A percentile compares a stretch with the other conserved stretches of the same genome.
These are phyloP conservation scores for Semnornis frantzii DNA, from an alignment of 2,113 vertebrate genomes.

Conservation along the genomic window DNA sequence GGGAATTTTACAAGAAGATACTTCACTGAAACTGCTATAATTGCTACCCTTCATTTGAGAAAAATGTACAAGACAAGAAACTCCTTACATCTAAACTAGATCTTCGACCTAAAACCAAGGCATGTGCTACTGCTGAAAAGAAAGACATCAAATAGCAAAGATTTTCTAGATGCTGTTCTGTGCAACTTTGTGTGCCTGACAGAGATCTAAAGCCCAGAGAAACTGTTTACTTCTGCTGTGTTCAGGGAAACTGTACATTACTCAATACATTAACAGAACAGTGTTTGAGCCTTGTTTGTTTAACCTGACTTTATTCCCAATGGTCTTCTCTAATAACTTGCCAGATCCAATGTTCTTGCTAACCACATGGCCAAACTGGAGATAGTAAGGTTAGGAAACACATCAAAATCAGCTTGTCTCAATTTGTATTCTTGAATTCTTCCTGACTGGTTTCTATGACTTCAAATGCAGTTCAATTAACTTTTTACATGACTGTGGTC, in stretches of 20 bases:
- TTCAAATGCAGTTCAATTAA: conserved; percentile 3
- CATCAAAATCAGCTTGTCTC: background rate
- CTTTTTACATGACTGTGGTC: background rate
- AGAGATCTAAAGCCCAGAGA: background rate
- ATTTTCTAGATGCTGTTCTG: background rate
- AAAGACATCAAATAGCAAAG: background rate
- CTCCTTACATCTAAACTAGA: background rate
- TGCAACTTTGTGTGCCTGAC: background rate
- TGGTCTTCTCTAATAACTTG: background rate
- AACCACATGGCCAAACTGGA: background rate
- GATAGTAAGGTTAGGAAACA: background rate
- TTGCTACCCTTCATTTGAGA: background rate
- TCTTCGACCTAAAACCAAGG: background rate
- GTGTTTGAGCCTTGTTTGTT: background rate
- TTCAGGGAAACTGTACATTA: background rate
- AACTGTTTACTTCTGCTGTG: background rate
- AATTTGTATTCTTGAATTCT: background rate
- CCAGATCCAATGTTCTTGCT: background rate
- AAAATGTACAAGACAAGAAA: background rate
- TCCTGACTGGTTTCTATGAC: background rate
- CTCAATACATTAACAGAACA: background rate
- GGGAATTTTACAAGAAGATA: background rate
- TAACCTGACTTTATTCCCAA: background rate
- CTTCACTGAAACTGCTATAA: conserved; percentile 1
- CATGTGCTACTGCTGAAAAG: background rate